A percentile compares a stretch with the other conserved stretches of the same genome.
Conservation (phyloP, 2,113 vertebrate species). For the Actenoides lindsayi region DNA sequence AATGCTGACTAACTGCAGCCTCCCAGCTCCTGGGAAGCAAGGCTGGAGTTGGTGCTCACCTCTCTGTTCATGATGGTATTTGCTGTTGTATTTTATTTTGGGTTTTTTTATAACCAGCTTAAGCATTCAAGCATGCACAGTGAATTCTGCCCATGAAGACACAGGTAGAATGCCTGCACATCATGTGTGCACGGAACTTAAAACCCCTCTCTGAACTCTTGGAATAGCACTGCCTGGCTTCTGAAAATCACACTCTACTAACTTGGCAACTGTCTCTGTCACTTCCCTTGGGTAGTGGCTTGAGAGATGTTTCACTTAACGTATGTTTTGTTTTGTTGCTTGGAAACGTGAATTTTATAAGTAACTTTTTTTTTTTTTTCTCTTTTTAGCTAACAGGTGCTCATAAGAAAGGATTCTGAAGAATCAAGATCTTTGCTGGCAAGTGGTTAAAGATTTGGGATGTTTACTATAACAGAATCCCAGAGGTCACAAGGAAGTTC, state of each 20-base stretch:
- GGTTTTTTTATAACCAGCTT: not conserved
- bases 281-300: not conserved
- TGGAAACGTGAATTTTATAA: not conserved
- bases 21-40: not conserved
- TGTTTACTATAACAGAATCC: not conserved
- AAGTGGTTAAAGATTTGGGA: not conserved
- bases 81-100: not conserved
- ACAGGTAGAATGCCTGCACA: not conserved
- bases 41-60: not conserved
- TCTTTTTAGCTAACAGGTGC: not conserved
- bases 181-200: not conserved
- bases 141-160: not conserved
- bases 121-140: not conserved
- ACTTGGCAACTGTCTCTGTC: not conserved
- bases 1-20: not conserved
- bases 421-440: not conserved
- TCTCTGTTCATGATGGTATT: not conserved
- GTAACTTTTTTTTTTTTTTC: not conserved
- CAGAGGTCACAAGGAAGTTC: not conserved
- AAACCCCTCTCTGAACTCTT: not conserved
- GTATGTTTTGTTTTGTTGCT: slow-evolving; percentile 10
- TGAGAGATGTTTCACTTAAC: not conserved
- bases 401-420: not conserved
- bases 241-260: not conserved
- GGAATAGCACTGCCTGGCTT: not conserved